Evolutionary conservation across 2,797 vertebrate genomes (phyloP).

Genomic region (Vireo griseus): DNA sequence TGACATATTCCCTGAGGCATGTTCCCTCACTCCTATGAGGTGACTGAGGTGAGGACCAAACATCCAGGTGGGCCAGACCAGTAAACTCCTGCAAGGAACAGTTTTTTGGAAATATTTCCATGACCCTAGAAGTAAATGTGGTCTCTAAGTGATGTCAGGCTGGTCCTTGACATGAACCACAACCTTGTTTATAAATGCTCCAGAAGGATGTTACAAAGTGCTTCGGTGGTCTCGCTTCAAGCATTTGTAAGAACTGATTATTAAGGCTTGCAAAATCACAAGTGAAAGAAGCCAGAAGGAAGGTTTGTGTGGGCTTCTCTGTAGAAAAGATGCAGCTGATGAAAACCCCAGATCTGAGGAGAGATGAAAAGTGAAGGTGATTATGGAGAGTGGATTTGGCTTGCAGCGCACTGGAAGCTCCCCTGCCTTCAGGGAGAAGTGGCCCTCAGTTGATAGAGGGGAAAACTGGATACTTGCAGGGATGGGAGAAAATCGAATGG

Average conservation of each 20-base stretch:
- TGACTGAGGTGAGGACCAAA: not conserved
- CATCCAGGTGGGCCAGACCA: not conserved
- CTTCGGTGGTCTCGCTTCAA: not conserved
- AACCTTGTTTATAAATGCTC: not conserved
- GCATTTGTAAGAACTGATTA: not conserved
- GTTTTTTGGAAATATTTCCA: not conserved
- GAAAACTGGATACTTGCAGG: not conserved
- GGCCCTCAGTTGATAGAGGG: fast-evolving
- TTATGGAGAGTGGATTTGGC: not conserved
- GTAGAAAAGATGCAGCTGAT: not conserved
- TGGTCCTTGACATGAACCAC: fast-evolving
- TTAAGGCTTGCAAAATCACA: not conserved
- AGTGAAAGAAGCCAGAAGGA: not conserved
- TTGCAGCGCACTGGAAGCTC: not conserved
- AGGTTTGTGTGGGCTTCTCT: not conserved
- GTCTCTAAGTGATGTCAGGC: not conserved
- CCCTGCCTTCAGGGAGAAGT: not conserved
- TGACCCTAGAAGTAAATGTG: not conserved
- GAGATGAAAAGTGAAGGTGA: not conserved
- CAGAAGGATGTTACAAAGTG: not conserved
- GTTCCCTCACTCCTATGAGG: not conserved
- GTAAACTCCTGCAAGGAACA: not conserved
- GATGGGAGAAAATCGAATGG: not conserved
- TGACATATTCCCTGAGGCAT: not conserved
- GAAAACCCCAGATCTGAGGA: not conserved